Percentiles rank a stretch among this genome's conserved stretches.
phyloP scores from a whole-genome alignment of 23 tunicate species.

The Trididemnum miniatum region DNA sequence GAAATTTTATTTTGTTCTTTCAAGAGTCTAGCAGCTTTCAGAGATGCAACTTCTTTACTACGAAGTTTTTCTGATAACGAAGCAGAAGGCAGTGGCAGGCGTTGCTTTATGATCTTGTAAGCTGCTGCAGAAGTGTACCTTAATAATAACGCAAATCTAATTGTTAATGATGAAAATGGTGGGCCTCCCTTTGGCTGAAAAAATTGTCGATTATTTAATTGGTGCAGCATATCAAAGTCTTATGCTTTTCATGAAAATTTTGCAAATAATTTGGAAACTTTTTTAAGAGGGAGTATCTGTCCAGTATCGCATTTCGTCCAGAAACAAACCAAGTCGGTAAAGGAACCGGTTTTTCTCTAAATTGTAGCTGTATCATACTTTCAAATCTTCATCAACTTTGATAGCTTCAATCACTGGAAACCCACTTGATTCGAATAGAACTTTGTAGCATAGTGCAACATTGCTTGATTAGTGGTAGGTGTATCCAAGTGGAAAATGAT shows the following conservation, averaged over 20 bases:
- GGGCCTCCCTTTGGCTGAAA: conserved; percentile 8
- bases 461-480: conserved; percentile 5
- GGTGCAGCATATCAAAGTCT: not conserved
- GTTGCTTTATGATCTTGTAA: not conserved
- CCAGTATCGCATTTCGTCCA: conserved; percentile 16
- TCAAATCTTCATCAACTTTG: conserved; percentile 1
- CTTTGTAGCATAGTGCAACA: not conserved
- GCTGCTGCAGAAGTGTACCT: conserved; percentile 12
- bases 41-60: not conserved
- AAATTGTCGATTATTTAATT: not conserved
- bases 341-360: not conserved
- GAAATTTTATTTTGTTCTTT: conserved; percentile 1
- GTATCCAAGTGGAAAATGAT: conserved; percentile 1
- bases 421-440: not conserved
- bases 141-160: conserved; percentile 14
- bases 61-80: not conserved
- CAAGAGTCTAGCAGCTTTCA: conserved; percentile 10
- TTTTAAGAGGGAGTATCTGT: not conserved
- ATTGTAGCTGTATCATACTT: conserved; percentile 11
- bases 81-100: conserved; percentile 9
- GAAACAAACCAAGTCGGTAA: conserved; percentile 12
- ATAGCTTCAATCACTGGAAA: conserved; percentile 14
- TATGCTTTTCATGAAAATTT: not conserved
- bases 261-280: conserved; percentile 13
- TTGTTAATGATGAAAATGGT: not conserved